These are phyloP conservation scores for Apis laboriosa DNA, from an alignment of 1,140 invertebrate species.

Conservation along the genomic window DNA sequence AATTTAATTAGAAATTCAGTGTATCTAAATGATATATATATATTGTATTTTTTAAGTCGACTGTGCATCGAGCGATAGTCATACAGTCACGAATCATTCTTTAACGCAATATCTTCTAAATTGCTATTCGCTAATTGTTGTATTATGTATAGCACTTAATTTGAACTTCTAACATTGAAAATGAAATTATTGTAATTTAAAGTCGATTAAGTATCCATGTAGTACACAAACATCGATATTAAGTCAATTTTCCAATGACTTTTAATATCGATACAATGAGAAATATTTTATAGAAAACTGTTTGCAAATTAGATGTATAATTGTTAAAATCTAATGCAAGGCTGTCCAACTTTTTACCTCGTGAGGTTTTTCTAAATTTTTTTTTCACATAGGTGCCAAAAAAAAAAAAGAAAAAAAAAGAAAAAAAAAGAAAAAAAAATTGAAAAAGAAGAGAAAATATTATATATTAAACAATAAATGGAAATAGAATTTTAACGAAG, in stretches of 20 bases:
- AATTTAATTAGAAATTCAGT: slow-evolving; percentile 39
- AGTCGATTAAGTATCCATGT: background rate
- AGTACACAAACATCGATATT: slow-evolving; percentile 1
- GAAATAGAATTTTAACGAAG: slow-evolving; percentile 41
- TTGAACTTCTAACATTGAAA: background rate
- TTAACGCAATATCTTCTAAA: slow-evolving; percentile 27
- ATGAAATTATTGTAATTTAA: slow-evolving; percentile 7
- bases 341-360: slow-evolving; percentile 46
- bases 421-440: slow-evolving; percentile 12
- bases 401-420: slow-evolving; percentile 22
- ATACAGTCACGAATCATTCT: background rate
- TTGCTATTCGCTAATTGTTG: slow-evolving; percentile 25
- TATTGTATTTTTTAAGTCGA: slow-evolving; percentile 24
- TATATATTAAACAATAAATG: slow-evolving; percentile 37
- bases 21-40: slow-evolving; percentile 10
- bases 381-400: slow-evolving; percentile 45
- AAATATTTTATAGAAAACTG: slow-evolving; percentile 16
- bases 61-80: slow-evolving; percentile 8
- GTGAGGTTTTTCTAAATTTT: slow-evolving; percentile 20
- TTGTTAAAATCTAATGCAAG: slow-evolving; percentile 29
- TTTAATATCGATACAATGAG: slow-evolving; percentile 3
- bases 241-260: slow-evolving; percentile 18
- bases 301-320: slow-evolving; percentile 13
- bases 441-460: slow-evolving; percentile 18
- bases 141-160: background rate